These are phyloP conservation scores for Myioborus miniatus DNA, from an alignment of 2,797 vertebrate genomes.

Conservation along the genomic window DNA sequence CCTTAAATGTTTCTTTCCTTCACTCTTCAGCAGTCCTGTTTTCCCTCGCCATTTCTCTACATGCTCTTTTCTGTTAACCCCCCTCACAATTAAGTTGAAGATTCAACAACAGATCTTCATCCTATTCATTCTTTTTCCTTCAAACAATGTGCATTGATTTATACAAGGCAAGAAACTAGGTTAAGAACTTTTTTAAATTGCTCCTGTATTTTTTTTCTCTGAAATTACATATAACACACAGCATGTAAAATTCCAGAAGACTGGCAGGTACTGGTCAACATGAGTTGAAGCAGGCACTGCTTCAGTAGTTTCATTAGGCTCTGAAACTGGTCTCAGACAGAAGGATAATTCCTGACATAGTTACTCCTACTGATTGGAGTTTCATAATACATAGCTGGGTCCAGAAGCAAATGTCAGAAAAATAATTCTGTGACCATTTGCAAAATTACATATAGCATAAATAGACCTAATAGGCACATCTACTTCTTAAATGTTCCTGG, in stretches of 20 bases:
- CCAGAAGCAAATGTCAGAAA: not conserved
- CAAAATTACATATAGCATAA: not conserved
- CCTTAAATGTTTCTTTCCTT: not conserved
- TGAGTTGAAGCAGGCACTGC: not conserved
- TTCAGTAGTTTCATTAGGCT: not conserved
- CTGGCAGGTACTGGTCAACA: not conserved
- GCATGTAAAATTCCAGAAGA: not conserved
- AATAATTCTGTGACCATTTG: not conserved
- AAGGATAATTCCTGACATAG: not conserved
- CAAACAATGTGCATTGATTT: not conserved
- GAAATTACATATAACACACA: rapidly evolving
- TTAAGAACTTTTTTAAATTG: not conserved
- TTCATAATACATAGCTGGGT: not conserved
- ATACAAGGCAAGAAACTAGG: not conserved
- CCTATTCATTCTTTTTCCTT: not conserved
- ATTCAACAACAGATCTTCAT: not conserved
- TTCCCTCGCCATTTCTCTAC: not conserved
- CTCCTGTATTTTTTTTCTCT: not conserved
- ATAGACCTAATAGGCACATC: not conserved
- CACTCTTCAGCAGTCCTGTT: not conserved
- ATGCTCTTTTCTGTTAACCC: not conserved
- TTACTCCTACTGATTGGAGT: not conserved
- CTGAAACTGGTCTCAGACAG: not conserved
- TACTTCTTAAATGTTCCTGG: not conserved
- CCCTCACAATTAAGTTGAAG: rapidly evolving